These are phyloP conservation scores for Camptogramma bilineatum DNA, from an alignment of 2,888 invertebrate genomes.

Conservation along the genomic window DNA sequence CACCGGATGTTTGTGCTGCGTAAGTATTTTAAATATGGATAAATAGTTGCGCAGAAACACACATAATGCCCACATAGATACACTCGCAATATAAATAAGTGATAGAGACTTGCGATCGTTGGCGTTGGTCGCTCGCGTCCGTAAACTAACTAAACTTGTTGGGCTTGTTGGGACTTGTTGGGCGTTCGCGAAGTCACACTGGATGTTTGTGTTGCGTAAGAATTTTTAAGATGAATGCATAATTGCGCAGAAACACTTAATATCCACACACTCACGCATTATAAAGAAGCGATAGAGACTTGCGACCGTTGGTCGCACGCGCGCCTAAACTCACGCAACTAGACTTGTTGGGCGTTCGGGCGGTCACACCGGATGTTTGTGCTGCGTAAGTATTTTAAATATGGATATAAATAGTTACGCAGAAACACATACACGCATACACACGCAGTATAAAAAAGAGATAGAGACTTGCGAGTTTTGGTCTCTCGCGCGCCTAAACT, in stretches of 20 bases:
- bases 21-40: slow-evolving; percentile 14
- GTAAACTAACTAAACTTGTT: too few relatives aligned
- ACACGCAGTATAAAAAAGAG: slow-evolving; percentile 55
- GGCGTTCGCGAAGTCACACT: too few relatives aligned
- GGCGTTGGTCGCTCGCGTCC: too few relatives aligned
- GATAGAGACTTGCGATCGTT: too few relatives aligned
- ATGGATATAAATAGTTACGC: background rate
- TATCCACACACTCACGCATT: too few relatives aligned
- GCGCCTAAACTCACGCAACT: slow-evolving; percentile 91
- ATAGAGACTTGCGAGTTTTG: slow-evolving; percentile 90
- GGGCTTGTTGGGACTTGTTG: too few relatives aligned
- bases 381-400: slow-evolving; percentile 27
- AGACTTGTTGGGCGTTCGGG: slow-evolving; percentile 93
- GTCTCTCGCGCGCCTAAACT: slow-evolving; percentile 88
- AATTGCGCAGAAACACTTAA: too few relatives aligned
- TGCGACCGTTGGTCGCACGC: slow-evolving; percentile 88
- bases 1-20: slow-evolving; percentile 54
- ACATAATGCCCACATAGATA: too few relatives aligned
- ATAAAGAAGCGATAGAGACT: slow-evolving; percentile 91
- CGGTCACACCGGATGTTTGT: slow-evolving; percentile 82
- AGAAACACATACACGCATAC: too few relatives aligned
- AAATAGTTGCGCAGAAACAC: background rate
- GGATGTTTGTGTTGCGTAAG: too few relatives aligned
- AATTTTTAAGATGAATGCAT: too few relatives aligned
- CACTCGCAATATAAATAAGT: too few relatives aligned